These are phyloP conservation scores for Euclidia mi DNA, from an alignment of 2,888 invertebrate species.

Conservation along the genomic window DNA sequence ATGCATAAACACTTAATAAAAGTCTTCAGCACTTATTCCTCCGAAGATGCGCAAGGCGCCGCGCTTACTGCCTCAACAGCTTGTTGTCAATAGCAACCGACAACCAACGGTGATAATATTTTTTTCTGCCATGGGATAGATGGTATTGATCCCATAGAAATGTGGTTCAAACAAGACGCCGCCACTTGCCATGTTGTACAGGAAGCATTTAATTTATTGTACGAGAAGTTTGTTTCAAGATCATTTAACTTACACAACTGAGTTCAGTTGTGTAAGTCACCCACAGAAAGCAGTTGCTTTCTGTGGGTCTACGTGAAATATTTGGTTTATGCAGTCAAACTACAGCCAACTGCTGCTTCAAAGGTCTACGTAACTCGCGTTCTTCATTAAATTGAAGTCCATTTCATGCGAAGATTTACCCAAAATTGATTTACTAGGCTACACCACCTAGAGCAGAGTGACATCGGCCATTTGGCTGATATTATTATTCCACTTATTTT, in stretches of 20 bases:
- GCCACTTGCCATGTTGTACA: not conserved
- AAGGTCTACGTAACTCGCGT: not conserved
- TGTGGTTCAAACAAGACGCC: constrained; percentile 1
- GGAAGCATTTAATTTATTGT: constrained; percentile 1
- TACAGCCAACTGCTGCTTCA: not conserved
- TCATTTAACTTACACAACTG: too few relatives aligned
- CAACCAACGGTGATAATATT: not conserved
- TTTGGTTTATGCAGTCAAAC: not conserved
- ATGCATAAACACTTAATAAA: not conserved
- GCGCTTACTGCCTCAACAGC: too few relatives aligned
- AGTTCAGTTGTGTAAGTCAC: too few relatives aligned
- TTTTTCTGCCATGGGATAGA: not conserved
- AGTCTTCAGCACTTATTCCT: not conserved
- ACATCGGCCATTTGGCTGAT: too few relatives aligned
- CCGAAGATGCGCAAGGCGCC: not conserved
- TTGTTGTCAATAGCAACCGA: not conserved
- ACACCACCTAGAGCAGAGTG: too few relatives aligned
- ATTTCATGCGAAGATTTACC: too few relatives aligned
- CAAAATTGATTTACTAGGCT: too few relatives aligned
- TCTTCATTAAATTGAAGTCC: not conserved
- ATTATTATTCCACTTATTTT: too few relatives aligned
- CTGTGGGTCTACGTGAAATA: not conserved
- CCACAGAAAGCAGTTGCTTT: not conserved
- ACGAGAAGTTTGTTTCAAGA: not conserved
- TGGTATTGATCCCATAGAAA: not conserved